These are phyloP conservation scores for Cryptosula pallasiana DNA, from an alignment of 2,888 invertebrate genomes.

Conservation along the genomic window DNA sequence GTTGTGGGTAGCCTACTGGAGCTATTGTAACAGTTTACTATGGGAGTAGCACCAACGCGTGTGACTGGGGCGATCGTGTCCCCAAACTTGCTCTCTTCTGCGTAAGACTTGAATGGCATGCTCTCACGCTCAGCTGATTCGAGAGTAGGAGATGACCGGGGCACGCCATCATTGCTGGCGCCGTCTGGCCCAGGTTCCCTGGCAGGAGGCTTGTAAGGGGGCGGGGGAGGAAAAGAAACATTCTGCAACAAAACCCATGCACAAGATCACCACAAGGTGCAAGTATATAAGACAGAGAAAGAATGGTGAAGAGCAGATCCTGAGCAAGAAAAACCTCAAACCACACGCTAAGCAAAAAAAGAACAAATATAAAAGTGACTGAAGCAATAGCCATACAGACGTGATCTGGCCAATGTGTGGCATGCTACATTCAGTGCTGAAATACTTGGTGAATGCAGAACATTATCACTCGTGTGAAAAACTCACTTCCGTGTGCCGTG, in stretches of 20 bases:
- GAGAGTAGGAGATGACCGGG: not conserved
- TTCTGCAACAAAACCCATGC: constrained; percentile 10
- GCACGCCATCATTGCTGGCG: constrained; percentile 24
- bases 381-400: no score
- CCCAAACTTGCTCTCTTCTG: not conserved
- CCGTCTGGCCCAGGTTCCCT: constrained; percentile 22
- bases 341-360: no score
- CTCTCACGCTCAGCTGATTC: not conserved
- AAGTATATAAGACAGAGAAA: no score
- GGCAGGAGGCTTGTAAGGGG: constrained; percentile 22
- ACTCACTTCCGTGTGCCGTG: not conserved
- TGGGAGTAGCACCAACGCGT: not conserved
- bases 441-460: no score
- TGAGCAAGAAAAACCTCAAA: no score
- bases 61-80: not conserved
- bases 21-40: not conserved
- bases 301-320: no score
- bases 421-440: no score
- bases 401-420: no score
- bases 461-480: no score
- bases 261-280: no score
- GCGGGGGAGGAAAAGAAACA: constrained; percentile 22
- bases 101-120: constrained; percentile 8
- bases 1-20: not conserved
- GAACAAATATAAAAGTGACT: no score